These are phyloP conservation scores for Cheilosia grossa DNA, from an alignment of 2,888 invertebrate species.

Conservation along the genomic window DNA sequence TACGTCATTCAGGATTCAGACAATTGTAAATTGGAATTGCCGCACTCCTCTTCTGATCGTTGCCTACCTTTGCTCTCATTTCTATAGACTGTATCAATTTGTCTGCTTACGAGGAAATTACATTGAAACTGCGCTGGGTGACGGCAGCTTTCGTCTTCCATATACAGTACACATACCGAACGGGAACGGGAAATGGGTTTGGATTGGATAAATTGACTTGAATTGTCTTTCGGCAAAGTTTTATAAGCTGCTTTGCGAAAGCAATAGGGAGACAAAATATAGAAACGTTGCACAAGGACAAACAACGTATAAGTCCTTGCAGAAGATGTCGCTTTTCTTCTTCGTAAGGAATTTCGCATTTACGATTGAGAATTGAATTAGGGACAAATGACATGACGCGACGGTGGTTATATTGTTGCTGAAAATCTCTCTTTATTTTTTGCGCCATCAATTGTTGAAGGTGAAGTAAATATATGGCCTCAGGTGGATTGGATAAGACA, in stretches of 20 bases:
- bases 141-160: conserved; percentile 12
- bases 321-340: neutral
- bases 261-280: conserved; percentile 1
- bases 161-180: neutral
- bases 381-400: conserved; percentile 31
- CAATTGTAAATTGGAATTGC: conserved; percentile 16
- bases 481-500: conserved; percentile 13
- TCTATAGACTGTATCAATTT: conserved; percentile 55
- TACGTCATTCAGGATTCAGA: neutral
- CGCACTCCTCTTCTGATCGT: conserved; percentile 4
- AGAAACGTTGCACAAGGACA: neutral
- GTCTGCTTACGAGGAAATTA: conserved; percentile 43
- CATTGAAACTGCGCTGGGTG: conserved; percentile 22
- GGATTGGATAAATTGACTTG: conserved; percentile 52
- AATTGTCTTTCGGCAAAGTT: conserved; percentile 42
- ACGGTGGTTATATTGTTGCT: conserved; percentile 26
- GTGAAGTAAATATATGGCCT: conserved; percentile 38
- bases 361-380: conserved; percentile 47
- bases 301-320: conserved; percentile 10
- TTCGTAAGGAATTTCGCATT: conserved; percentile 31
- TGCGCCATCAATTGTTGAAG: conserved; percentile 28
- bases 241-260: conserved; percentile 43
- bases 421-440: conserved; percentile 9
- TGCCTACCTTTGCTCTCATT: conserved; percentile 4
- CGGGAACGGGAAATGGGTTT: conserved; percentile 4